Conservation (phyloP, 2,113 vertebrate genomes). For the Ptilorrhoa leucosticta region DNA sequence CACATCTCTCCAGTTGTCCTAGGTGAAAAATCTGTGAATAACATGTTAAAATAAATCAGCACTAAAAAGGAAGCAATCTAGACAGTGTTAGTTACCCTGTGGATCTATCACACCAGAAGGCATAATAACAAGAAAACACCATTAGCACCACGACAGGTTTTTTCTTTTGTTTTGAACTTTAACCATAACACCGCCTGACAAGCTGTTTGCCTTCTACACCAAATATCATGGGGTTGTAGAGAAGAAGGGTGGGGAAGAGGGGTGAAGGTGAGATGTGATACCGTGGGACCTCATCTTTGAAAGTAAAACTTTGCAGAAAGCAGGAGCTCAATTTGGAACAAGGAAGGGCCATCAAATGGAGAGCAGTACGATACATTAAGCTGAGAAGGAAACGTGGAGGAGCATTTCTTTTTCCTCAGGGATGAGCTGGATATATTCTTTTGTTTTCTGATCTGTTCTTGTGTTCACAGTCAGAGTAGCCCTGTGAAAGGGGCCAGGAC, state of each 20-base stretch:
- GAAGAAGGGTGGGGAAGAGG: neutral
- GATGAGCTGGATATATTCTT: constrained; percentile 16
- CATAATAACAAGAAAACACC: constrained; percentile 36
- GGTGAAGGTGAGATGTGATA: neutral
- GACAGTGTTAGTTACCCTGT: constrained; percentile 40
- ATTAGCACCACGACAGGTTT: constrained; percentile 35
- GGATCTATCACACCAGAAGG: constrained; percentile 33
- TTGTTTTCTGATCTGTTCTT: constrained; percentile 48
- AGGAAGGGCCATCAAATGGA: constrained; percentile 10
- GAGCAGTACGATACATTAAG: neutral
- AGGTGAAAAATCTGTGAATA: constrained; percentile 34
- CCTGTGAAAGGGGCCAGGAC: constrained; percentile 12
- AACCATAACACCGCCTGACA: constrained; percentile 17
- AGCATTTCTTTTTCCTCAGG: neutral
- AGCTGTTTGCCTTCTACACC: constrained; percentile 39
- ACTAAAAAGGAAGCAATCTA: constrained; percentile 9
- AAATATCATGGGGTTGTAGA: neutral
- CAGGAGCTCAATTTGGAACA: constrained; percentile 23
- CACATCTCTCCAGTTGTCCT: neutral
- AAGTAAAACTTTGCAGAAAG: constrained; percentile 32
- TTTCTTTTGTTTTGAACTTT: constrained; percentile 36
- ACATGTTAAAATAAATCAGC: constrained; percentile 47
- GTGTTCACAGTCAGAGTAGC: constrained; percentile 28
- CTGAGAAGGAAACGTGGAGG: neutral
- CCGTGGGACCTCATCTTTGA: neutral